phyloP scores from a whole-genome alignment of 2,888 invertebrate genomes.

The Zaprionus lineosus region DNA sequence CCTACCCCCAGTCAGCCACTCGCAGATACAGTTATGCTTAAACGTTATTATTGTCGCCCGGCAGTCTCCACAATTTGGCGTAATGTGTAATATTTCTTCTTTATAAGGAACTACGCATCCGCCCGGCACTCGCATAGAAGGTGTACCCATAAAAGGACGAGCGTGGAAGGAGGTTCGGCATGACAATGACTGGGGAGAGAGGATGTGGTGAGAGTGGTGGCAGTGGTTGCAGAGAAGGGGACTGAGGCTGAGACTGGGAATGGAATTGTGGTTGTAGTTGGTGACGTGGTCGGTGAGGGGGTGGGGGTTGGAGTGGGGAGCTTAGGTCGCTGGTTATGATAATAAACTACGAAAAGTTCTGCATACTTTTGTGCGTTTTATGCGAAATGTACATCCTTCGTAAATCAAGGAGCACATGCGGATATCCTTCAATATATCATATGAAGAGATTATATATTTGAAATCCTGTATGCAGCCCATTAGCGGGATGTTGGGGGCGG shows the following conservation, averaged over 20 bases:
- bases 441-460: no score
- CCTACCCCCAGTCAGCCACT: background rate
- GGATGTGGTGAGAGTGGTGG: background rate
- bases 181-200: conserved; percentile 9
- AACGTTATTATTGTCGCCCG: conserved; percentile 81
- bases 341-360: conserved; percentile 60
- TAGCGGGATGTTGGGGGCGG: background rate
- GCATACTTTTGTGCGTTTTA: conserved; percentile 54
- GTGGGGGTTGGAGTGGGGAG: no score
- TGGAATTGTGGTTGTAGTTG: no score
- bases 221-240: no score
- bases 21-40: conserved; percentile 54
- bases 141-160: conserved; percentile 40
- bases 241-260: no score
- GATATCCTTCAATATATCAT: conserved; percentile 67
- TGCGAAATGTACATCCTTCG: no score
- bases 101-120: conserved; percentile 79
- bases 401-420: conserved; percentile 56
- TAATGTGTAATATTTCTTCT: conserved; percentile 83
- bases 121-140: conserved; percentile 41
- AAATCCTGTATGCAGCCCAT: conserved; percentile 15
- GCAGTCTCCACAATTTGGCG: conserved; percentile 81
- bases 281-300: no score
- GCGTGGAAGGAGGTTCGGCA: background rate
- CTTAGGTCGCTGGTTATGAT: conserved; percentile 57